Evolutionary conservation across 1,140 invertebrate species (phyloP), one percentile per base, ranked within the genome.

Genomic region (Drosophila neocordata): DNA sequence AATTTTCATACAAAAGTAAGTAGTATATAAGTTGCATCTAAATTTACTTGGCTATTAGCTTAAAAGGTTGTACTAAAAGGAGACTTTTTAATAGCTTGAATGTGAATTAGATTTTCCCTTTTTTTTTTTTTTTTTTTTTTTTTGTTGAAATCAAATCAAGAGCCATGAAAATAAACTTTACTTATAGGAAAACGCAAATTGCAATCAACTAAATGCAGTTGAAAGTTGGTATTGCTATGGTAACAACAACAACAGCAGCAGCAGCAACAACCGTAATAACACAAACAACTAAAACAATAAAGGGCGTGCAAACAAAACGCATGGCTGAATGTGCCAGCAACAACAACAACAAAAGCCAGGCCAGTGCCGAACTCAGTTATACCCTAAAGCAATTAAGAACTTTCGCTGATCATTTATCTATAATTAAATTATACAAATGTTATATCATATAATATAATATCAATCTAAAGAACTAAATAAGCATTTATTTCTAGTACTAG

Each of bases 261-360:
- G 57, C 51, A 65, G 69, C 37, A 66, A 24, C 20, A 74, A 51
- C 44, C 38, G n/a, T 44, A 44, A 44, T 44, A 71, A 66, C 44
- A 72, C 71, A 34, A 62, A 55, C 34, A 64, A 77, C 34, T 58
- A 37, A 37, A 60, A 51, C 38, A 70, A 77, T 70, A 84, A 73
- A 67, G 81, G 80, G 76, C 80, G 73, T 79, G 73, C 80, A 79
- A 84, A 82, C 82, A 87, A 87, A 88, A 82, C 83, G 82, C 82
- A 88, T 63, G 75, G 70, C 78, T 82, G 74, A 82, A 77, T 87
- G 74, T 76, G 18, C 63, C 67, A 85, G 65, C 67, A 70, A 65
- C 63, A 83, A 73, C 64, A 74, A 51, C 48, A 59, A 55, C n/a
- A 62, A 31, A 31, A 31, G 4, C 27, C 27, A 6, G 27, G 5